Percentiles rank a stretch among this genome's conserved stretches.
phyloP scores from a whole-genome alignment of 2,113 vertebrate species.

The Sisor rabdophorus region DNA sequence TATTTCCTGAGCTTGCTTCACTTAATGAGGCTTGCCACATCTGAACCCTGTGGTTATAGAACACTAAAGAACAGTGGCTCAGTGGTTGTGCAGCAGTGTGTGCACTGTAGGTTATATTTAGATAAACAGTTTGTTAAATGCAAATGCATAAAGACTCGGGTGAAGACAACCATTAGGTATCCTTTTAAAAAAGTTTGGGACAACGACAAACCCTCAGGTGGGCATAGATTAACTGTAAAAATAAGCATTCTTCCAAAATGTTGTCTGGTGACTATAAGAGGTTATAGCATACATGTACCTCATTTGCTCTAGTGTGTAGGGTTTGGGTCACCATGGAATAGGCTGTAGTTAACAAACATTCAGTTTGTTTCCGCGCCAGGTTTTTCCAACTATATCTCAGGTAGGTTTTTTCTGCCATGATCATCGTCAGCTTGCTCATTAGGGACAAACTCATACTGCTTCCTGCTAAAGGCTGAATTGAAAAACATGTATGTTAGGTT shows the following conservation, averaged over 20 bases:
- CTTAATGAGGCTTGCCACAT: constrained; percentile 57
- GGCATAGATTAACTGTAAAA: neutral
- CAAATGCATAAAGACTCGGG: neutral
- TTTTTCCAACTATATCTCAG: too few relatives aligned
- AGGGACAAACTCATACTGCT: too few relatives aligned
- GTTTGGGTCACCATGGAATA: neutral
- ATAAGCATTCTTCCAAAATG: neutral
- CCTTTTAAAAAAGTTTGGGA: neutral
- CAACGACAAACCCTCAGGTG: neutral
- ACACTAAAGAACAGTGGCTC: constrained; percentile 50
- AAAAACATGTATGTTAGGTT: too few relatives aligned
- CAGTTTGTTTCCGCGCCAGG: too few relatives aligned
- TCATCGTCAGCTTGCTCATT: too few relatives aligned
- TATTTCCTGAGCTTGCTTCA: constrained; percentile 51
- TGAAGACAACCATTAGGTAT: neutral
- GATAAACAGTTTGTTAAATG: neutral
- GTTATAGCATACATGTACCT: neutral
- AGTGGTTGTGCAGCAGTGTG: constrained; percentile 32
- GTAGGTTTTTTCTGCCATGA: too few relatives aligned
- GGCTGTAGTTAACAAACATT: neutral
- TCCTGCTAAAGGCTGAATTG: too few relatives aligned
- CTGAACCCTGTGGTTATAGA: constrained; percentile 55
- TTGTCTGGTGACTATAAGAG: neutral
- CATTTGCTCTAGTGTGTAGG: neutral
- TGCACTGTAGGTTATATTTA: constrained; percentile 6